Base-by-base conservation (phyloP, 1,140 invertebrate species). In the Bursaphelenchus mucronatus region DNA sequence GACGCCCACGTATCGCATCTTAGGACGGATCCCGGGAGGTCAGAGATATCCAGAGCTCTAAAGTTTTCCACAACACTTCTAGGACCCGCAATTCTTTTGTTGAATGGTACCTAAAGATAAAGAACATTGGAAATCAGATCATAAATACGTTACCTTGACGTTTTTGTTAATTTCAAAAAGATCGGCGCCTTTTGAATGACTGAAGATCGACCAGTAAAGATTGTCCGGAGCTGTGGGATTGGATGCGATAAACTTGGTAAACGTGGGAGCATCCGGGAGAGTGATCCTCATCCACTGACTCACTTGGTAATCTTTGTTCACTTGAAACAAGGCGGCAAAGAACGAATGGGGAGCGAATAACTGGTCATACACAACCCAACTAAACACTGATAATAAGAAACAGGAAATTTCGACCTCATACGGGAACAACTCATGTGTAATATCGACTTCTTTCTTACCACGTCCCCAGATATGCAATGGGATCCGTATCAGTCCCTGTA, bases 361-460 rank as follows among this genome's bases (percentile, higher is more conserved):
- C 8, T 74, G 41, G 39, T 74, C 75, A 55, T 79, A 77, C 13
- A 74, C 52, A 13, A 74, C 76, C 71, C 71, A 74, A 45, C 71
- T 74, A 63, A 65, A 19, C 13, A 11, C 19, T 55, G n/a, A 39
- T 4, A 55, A 15, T 15, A 39, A n/a, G 39, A 39, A 55, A 55
- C 15, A n/a, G 54, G 13, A 55, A n/a, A 55, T 6, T 19, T 3
- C 2, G 5, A 3, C 57, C 4, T 44, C 11, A 3, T 46, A 59
- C 17, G 57, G 6, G 7, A 65, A 68, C 17, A 39, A 15, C 45
- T 13, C 55, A 45, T 39, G 40, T 59, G 30, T 30, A 30, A 30
- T 30, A 30, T 30, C 30, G 1, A 1, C 30, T 30, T 30, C 30
- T 30, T 30, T 30, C 30, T 30, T 74, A 70, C 68, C 68, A 70